A percentile compares a stretch with the other conserved stretches of the same genome.
These are phyloP conservation scores for Cosmia pyralina DNA, from an alignment of 2,888 invertebrate species.

Conservation along the genomic window DNA sequence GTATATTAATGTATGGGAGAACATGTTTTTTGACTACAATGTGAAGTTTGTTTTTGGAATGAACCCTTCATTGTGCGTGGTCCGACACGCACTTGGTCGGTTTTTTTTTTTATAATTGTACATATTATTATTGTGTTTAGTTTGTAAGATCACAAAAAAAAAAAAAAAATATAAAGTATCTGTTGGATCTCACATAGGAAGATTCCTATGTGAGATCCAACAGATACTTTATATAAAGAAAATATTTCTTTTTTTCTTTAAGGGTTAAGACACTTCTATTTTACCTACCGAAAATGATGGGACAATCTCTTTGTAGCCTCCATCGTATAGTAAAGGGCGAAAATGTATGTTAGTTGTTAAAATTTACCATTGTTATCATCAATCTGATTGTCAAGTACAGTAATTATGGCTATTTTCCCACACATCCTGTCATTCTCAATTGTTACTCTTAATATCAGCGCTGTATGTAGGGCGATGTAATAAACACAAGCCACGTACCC, in stretches of 20 bases:
- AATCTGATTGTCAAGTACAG: background rate
- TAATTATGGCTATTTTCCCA: slow-evolving; percentile 10
- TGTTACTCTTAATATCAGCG: background rate
- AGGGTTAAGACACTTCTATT: background rate
- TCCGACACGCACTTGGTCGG: too few species aligned
- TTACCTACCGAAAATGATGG: background rate
- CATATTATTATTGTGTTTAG: background rate
- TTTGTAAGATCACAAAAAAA: too few species aligned
- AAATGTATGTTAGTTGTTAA: background rate
- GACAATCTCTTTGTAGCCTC: background rate
- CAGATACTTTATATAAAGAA: too few species aligned
- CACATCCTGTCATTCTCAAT: background rate
- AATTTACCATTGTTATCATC: background rate
- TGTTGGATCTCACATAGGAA: too few species aligned
- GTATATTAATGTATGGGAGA: too few species aligned
- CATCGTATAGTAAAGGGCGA: background rate
- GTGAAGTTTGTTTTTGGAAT: too few species aligned
- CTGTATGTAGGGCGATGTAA: background rate
- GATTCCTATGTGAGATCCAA: background rate
- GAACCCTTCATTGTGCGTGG: too few species aligned
- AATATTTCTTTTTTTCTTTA: background rate
- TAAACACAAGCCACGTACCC: background rate
- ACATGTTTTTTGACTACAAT: too few species aligned
- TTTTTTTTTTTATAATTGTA: too few species aligned
- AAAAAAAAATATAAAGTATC: too few species aligned